Base-by-base conservation (phyloP, 2,888 invertebrate species). In the Meandrusa payeni region DNA sequence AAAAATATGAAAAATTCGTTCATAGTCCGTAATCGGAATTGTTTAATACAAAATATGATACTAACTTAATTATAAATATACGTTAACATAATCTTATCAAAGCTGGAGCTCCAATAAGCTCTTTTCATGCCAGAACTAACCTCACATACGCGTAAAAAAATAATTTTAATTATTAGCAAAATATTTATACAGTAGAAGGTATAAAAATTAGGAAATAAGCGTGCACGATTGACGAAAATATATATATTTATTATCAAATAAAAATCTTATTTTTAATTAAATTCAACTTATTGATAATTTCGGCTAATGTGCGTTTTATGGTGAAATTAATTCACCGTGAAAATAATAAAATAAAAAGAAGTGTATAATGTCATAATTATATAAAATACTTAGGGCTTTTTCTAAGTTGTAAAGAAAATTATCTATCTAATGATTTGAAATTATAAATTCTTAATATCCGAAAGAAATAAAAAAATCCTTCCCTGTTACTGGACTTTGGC, bases 401-500 rank as follows among this genome's bases (percentile, higher is more conserved):
- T 17, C 26, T 41, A 58, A 54, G 51, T 51, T 55, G 45, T 10
- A 43, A 55, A 54, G 58, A 72, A 69, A 70, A 75, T 69, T 51
- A 43, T 58, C 75, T 76, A 75, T 70, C 74, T 76, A 76, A 67
- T 64, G 61, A 24, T 29, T 19, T 13, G 12, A 20, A 66, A 66
- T 65, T 70, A 67, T 69, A 54, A 55, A 61, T 63, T 56, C 39
- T 46, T 54, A 61, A 59, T 64, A 70, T n/a, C 57, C 66, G 65
- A 70, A 69, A 66, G 69, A 71, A 65, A 57, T 50, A 69, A 68
- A 57, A 27, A 5, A 40, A 39, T 55, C 59, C 48, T 50, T 58
- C 57, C 62, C 55, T 59, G 60, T 53, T 55, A 59, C 52, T 68
- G 69, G 68, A 69, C 62, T 63, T 69, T 65, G 73, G 72, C 69